Percentiles rank a stretch among this genome's conserved stretches.
Evolutionary conservation across 1,140 invertebrate genomes (phyloP).

Genomic region (Panonychus citri): DNA sequence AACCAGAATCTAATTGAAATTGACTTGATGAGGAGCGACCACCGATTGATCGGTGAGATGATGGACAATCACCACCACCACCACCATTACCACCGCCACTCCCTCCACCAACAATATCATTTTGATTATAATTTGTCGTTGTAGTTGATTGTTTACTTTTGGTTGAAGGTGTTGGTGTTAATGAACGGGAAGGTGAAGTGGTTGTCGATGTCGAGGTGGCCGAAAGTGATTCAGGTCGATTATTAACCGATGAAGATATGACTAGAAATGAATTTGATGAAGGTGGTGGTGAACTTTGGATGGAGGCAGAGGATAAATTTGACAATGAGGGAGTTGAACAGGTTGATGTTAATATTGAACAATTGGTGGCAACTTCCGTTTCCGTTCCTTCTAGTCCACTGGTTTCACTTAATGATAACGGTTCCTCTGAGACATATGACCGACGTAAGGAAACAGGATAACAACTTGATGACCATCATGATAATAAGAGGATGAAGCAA

Average conservation of each 20-base stretch:
- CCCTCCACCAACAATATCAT: too few relatives aligned
- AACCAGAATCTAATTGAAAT: constrained; percentile 1
- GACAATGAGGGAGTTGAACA: neutral
- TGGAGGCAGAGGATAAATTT: neutral
- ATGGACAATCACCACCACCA: neutral
- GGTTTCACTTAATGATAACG: too few relatives aligned
- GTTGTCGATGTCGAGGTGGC: neutral
- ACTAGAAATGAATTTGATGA: neutral
- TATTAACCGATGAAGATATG: too few relatives aligned
- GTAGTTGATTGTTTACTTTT: neutral
- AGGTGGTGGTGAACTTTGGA: neutral
- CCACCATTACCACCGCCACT: neutral
- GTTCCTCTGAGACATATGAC: too few relatives aligned
- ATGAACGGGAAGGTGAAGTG: neutral
- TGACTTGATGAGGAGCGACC: neutral
- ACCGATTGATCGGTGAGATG: neutral
- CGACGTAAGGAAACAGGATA: too few relatives aligned
- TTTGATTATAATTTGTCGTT: too few relatives aligned
- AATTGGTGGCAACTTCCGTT: too few relatives aligned
- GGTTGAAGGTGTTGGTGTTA: neutral
- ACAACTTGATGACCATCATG: neutral
- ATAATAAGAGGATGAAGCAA: neutral
- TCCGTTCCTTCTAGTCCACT: too few relatives aligned
- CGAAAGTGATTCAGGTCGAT: neutral
- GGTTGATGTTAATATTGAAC: neutral